Evolutionary conservation across 2,888 invertebrate species (phyloP), one percentile per base, ranked within the genome.

Genomic region (Diploptera punctata): DNA sequence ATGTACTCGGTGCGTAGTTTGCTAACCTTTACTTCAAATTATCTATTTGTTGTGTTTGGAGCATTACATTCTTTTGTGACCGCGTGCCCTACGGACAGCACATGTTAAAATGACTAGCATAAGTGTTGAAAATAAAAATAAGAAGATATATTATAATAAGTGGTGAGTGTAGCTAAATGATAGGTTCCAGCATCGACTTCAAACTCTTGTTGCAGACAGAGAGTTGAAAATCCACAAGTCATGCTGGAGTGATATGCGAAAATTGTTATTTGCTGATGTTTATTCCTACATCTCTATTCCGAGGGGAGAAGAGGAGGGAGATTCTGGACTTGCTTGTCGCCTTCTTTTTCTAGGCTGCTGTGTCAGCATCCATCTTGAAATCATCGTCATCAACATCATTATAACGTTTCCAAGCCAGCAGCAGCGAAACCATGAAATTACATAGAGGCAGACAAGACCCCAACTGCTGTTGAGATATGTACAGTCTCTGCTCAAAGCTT

Each of bases 381-480:
- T 67, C 67, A 72, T 72, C 72, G 18, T 68, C 68, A 62, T 68
- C 72, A 72, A 60, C 71, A 67, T 72, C 72, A 72, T 72, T 57
- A 72, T 31, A 38, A 68, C 52, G 47, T 68, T 68, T 68, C 43
- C 62, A 65, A 47, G 62, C 65, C 62, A 65, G 24, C 70, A 47
- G 33, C 70, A 60, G 33, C 61, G 62, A 52, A 70, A 47, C 47
- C 65, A 47, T 65, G 65, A 65, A 65, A 47, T 65, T 65, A 65
- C 65, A 47, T 24, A 26, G 19, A 65, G 65, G 24, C 57, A 24
- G 26, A n/a, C 29, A n/a, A 13, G 47, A 21, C 26, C 47, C 26
- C 26, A 44, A 29, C 29, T 57, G 57, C 57, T 57, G 57, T n/a
- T 29, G 29, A 26, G n/a, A 9, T n/a, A 18, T 24, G 65, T 65